phyloP scores from a whole-genome alignment of 2,888 invertebrate species.

The Rutpela maculata region DNA sequence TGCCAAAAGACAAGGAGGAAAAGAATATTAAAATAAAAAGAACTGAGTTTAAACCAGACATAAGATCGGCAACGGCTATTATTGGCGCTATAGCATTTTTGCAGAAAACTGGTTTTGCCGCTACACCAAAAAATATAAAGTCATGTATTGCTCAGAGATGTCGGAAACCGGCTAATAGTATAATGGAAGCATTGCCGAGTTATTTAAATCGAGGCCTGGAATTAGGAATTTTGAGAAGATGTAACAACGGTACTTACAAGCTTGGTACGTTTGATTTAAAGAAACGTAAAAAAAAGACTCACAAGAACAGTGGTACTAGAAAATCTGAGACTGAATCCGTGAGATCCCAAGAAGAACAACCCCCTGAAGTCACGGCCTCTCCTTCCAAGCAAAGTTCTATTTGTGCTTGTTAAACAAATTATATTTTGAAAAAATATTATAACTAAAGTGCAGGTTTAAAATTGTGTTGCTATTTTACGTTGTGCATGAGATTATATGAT shows the following conservation, averaged over 20 bases:
- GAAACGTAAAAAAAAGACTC: slow-evolving; percentile 43
- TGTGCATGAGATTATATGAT: neutral
- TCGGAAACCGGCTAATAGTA: slow-evolving; percentile 44
- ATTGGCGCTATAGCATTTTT: slow-evolving; percentile 57
- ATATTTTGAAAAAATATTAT: slow-evolving; percentile 1
- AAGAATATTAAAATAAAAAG: slow-evolving; percentile 18
- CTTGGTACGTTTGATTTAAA: slow-evolving; percentile 51
- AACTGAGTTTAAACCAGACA: slow-evolving; percentile 54
- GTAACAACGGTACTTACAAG: slow-evolving; percentile 51
- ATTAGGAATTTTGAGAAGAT: slow-evolving; percentile 58
- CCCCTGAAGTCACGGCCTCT: slow-evolving; percentile 1
- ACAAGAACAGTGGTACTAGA: slow-evolving; percentile 27
- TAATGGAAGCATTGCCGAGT: slow-evolving; percentile 47
- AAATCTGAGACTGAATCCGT: slow-evolving; percentile 15
- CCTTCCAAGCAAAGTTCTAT: slow-evolving; percentile 34
- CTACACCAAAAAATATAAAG: slow-evolving; percentile 54
- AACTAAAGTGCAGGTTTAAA: neutral
- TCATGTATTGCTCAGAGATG: slow-evolving; percentile 54
- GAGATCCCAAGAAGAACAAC: neutral
- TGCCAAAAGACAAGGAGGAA: slow-evolving; percentile 29
- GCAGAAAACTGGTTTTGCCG: slow-evolving; percentile 54
- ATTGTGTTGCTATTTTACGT: neutral
- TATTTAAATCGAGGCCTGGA: slow-evolving; percentile 57
- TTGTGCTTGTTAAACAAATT: slow-evolving; percentile 32
- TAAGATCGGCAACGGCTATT: slow-evolving; percentile 55